These are phyloP conservation scores for Minunthozetes semirufus DNA, from an alignment of 2,888 invertebrate species.

Conservation along the genomic window DNA sequence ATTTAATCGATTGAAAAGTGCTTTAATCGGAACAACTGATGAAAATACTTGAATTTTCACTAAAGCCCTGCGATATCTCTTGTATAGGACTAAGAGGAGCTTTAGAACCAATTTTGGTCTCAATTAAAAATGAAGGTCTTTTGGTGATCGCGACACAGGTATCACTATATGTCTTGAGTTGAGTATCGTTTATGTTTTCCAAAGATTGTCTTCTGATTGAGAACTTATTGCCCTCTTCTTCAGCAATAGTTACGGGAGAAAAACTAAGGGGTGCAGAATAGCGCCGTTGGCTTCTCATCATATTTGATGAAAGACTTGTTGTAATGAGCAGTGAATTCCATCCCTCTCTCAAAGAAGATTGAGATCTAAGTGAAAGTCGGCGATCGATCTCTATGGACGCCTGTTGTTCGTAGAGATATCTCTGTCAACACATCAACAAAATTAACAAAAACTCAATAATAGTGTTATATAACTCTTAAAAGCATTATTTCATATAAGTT, in stretches of 20 bases:
- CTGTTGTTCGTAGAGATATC: constrained; percentile 69
- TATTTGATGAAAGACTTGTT: constrained; percentile 50
- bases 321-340: constrained; percentile 38
- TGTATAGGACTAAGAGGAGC: constrained; percentile 17
- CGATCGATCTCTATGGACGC: constrained; percentile 67
- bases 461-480: background rate
- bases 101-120: background rate
- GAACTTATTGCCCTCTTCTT: background rate
- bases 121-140: constrained; percentile 11
- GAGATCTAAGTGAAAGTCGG: constrained; percentile 57
- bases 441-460: background rate
- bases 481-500: background rate
- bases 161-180: background rate
- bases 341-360: constrained; percentile 31
- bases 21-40: constrained; percentile 1
- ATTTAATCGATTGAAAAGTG: background rate
- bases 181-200: background rate
- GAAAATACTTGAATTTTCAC: constrained; percentile 17
- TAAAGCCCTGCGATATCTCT: constrained; percentile 20
- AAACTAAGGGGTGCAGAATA: constrained; percentile 6
- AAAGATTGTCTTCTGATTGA: constrained; percentile 9
- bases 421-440: constrained; percentile 48
- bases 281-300: constrained; percentile 17
- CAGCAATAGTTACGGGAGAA: background rate
- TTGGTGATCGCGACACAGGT: background rate